Percentiles rank a stretch among this genome's conserved stretches.
Evolutionary conservation across 1,140 invertebrate species (phyloP).

Genomic region (Sycobia sp.): DNA sequence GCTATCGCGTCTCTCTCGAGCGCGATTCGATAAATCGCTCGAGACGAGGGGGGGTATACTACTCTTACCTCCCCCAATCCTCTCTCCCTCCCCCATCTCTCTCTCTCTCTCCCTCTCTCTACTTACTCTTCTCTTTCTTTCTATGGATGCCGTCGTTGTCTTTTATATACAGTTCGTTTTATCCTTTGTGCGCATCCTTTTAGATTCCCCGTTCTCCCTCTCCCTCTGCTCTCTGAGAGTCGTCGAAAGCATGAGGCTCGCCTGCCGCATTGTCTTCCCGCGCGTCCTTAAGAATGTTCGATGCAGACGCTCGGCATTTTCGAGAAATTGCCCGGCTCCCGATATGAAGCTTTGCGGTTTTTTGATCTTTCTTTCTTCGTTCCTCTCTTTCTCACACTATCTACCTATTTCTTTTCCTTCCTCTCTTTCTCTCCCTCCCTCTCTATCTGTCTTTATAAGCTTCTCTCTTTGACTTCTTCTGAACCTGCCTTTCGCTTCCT

Average conservation of each 20-base stretch:
- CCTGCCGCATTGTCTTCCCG: conserved; percentile 25
- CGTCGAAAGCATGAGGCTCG: conserved; percentile 17
- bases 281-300: conserved; percentile 15
- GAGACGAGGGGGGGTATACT: background rate
- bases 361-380: background rate
- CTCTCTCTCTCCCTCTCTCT: background rate
- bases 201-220: conserved; percentile 1
- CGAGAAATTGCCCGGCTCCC: conserved; percentile 19
- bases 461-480: background rate
- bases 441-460: conserved; percentile 14
- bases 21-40: conserved; percentile 33
- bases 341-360: conserved; percentile 32
- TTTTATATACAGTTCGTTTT: conserved; percentile 11
- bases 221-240: background rate
- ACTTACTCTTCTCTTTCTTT: conserved; percentile 21
- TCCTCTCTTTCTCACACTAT: background rate
- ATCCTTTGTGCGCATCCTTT: conserved; percentile 22
- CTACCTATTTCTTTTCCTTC: background rate
- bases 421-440: background rate
- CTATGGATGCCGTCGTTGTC: too few relatives aligned
- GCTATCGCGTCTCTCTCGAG: background rate
- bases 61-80: background rate
- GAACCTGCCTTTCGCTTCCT: background rate
- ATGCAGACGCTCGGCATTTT: conserved; percentile 28
- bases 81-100: background rate